Conservation (phyloP, 2,113 vertebrate species). For the Pituophis catenifer region DNA sequence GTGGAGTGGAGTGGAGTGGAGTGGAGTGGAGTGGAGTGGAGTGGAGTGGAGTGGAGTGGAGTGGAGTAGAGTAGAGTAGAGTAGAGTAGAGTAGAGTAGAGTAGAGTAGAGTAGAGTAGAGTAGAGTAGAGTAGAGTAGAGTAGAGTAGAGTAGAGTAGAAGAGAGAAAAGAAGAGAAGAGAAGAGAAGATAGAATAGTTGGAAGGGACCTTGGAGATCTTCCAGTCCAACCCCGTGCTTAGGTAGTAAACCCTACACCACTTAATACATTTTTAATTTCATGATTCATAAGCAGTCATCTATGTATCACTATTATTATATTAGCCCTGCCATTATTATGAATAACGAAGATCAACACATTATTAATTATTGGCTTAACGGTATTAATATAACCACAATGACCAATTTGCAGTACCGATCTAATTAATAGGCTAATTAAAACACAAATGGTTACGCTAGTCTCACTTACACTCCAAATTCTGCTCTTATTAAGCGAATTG, state of each 20-base stretch:
- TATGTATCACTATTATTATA: not conserved
- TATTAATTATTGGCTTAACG: not conserved
- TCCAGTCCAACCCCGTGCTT: not conserved
- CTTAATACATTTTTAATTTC: not conserved
- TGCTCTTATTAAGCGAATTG: not conserved
- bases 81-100: too few relatives aligned
- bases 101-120: too few relatives aligned
- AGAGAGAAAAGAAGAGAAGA: too few relatives aligned
- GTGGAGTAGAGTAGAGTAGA: too few relatives aligned
- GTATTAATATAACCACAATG: not conserved
- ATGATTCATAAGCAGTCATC: not conserved
- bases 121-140: too few relatives aligned
- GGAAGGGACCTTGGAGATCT: not conserved
- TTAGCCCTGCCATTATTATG: not conserved
- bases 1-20: too few relatives aligned
- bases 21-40: too few relatives aligned
- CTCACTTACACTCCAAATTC: not conserved
- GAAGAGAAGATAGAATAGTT: too few relatives aligned
- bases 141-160: too few relatives aligned
- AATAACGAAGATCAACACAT: not conserved
- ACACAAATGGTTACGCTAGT: not conserved
- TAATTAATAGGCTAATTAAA: not conserved
- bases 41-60: too few relatives aligned
- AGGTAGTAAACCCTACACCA: not conserved
- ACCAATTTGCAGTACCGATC: not conserved